phyloP scores from a whole-genome alignment of 2,888 invertebrate species.

The Zaprionus obscuricornis region DNA sequence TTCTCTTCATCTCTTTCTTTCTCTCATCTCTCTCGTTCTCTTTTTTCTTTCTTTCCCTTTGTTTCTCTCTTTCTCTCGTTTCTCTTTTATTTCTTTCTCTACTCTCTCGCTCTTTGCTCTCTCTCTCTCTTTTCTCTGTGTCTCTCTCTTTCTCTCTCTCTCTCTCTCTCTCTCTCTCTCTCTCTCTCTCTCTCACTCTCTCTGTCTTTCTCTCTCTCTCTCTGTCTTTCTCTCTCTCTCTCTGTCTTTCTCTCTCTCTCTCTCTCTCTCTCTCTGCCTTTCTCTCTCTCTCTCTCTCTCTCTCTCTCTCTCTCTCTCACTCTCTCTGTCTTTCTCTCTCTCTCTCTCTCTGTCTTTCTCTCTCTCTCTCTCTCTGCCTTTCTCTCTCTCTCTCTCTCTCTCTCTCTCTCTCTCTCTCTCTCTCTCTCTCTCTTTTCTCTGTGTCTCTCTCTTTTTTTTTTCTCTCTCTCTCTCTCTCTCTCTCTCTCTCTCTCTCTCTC shows the following conservation, averaged over 20 bases:
- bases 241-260: not conserved
- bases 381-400: constrained; percentile 14
- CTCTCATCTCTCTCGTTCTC: no score
- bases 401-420: constrained; percentile 3
- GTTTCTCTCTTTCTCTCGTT: no score
- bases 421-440: not conserved
- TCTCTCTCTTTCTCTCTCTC: constrained; percentile 7
- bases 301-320: no score
- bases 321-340: constrained; percentile 27
- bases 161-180: constrained; percentile 15
- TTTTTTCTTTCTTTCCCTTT: no score
- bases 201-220: not conserved
- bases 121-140: not conserved
- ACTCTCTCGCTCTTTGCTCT: constrained; percentile 23
- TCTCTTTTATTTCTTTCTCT: no score
- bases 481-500: not conserved
- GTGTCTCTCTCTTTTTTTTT: not conserved
- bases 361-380: constrained; percentile 7
- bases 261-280: not conserved
- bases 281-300: no score
- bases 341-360: constrained; percentile 5
- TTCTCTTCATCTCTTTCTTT: no score
- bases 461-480: constrained; percentile 1
- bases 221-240: not conserved
- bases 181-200: not conserved